These are phyloP conservation scores for Hydrozoanthus gracilis DNA, from an alignment of 92 coral and sea anemone species.

Conservation along the genomic window DNA sequence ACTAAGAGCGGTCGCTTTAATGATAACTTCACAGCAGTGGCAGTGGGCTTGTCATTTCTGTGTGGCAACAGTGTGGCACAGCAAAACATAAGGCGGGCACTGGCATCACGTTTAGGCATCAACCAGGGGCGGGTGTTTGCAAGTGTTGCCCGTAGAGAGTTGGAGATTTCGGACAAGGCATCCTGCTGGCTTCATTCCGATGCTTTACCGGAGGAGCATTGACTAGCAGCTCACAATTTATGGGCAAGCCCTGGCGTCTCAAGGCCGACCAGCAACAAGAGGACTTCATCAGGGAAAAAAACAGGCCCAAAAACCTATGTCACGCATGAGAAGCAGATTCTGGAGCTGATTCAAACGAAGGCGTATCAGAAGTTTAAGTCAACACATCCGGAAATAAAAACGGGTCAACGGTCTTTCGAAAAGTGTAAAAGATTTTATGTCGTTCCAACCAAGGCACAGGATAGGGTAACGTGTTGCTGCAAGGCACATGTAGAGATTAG, in stretches of 20 bases:
- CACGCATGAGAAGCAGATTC: too few species aligned
- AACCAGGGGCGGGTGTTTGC: neutral
- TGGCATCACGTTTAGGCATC: too few species aligned
- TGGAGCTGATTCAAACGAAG: neutral
- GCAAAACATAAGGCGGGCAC: neutral
- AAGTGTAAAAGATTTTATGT: neutral
- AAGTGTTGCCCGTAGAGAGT: neutral
- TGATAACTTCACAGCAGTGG: neutral
- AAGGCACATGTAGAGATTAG: neutral
- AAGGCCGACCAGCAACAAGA: constrained; percentile 3
- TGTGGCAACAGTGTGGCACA: constrained; percentile 9
- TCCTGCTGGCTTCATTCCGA: neutral
- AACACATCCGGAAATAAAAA: neutral
- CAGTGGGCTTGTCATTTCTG: neutral
- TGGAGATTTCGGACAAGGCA: neutral
- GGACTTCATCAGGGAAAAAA: neutral
- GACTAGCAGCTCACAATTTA: neutral
- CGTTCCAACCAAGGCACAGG: constrained; percentile 12
- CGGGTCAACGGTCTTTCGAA: neutral
- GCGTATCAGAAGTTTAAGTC: neutral
- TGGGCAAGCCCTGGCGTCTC: neutral
- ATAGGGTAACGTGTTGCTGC: constrained; percentile 1
- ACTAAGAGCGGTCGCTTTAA: neutral
- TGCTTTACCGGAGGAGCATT: neutral
- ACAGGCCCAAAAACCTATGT: too few species aligned